A percentile compares a stretch with the other conserved stretches of the same genome.
phyloP scores from a whole-genome alignment of 2,888 invertebrate species.

The Oxycera nigricornis region DNA sequence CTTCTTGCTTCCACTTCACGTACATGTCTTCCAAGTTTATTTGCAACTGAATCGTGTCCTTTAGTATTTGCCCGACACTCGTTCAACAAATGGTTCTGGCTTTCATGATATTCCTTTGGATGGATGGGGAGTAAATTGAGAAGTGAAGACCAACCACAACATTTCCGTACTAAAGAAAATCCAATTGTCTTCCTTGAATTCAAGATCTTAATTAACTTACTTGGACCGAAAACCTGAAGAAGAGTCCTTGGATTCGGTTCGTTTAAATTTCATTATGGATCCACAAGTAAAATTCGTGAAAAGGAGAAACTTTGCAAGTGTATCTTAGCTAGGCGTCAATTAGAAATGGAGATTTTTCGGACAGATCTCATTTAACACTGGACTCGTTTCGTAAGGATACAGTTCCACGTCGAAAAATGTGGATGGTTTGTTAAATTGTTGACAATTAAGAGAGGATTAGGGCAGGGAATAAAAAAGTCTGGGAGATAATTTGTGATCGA shows the following conservation, averaged over 20 bases:
- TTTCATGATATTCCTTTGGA: background rate
- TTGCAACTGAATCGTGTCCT: too few relatives aligned
- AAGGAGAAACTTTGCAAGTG: background rate
- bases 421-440: too few relatives aligned
- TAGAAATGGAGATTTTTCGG: too few relatives aligned
- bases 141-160: background rate
- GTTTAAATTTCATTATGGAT: slow-evolving; percentile 8
- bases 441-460: too few relatives aligned
- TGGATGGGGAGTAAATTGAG: background rate
- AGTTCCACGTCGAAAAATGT: too few relatives aligned
- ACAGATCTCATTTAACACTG: too few relatives aligned
- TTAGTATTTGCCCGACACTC: too few relatives aligned
- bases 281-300: background rate
- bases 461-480: too few relatives aligned
- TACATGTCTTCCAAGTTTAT: too few relatives aligned
- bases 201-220: background rate
- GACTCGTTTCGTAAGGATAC: too few relatives aligned
- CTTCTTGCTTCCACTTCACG: background rate
- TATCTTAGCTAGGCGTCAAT: too few relatives aligned
- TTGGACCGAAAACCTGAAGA: background rate
- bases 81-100: background rate
- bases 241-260: background rate
- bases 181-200: background rate
- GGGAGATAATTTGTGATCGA: too few relatives aligned
- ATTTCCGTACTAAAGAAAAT: background rate